These are phyloP conservation scores for Petrocephalus zakoni DNA, from an alignment of 2,113 vertebrate species.

Conservation along the genomic window DNA sequence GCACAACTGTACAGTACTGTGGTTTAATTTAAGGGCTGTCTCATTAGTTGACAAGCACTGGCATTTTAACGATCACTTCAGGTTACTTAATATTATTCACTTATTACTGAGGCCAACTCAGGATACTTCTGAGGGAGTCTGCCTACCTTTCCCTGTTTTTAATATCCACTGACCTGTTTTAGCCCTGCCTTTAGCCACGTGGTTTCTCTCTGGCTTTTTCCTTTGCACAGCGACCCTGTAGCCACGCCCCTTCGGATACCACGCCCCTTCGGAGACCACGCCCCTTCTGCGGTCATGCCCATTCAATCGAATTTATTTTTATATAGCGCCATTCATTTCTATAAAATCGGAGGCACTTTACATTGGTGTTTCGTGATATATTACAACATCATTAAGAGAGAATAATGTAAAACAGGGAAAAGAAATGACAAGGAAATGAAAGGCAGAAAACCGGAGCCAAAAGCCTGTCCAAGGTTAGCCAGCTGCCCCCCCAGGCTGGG, in stretches of 20 bases:
- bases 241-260: too few relatives aligned
- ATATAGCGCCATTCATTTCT: too few relatives aligned
- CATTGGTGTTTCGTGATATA: too few relatives aligned
- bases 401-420: too few relatives aligned
- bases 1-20: not conserved
- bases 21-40: not conserved
- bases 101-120: not conserved
- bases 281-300: not conserved
- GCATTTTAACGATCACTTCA: not conserved
- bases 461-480: too few relatives aligned
- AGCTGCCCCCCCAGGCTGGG: too few relatives aligned
- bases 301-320: too few relatives aligned
- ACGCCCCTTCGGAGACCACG: too few relatives aligned
- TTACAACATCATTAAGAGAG: too few relatives aligned
- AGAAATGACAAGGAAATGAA: too few relatives aligned
- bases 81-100: not conserved
- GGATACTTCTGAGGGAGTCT: not conserved
- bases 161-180: not conserved
- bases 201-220: not conserved
- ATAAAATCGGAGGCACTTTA: too few relatives aligned
- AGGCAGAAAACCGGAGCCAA: too few relatives aligned
- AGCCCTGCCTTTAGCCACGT: not conserved
- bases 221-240: not conserved
- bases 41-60: not conserved
- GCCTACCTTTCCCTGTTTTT: not conserved